phyloP scores from a whole-genome alignment of 2,888 invertebrate genomes.

The Aradus depressus region DNA sequence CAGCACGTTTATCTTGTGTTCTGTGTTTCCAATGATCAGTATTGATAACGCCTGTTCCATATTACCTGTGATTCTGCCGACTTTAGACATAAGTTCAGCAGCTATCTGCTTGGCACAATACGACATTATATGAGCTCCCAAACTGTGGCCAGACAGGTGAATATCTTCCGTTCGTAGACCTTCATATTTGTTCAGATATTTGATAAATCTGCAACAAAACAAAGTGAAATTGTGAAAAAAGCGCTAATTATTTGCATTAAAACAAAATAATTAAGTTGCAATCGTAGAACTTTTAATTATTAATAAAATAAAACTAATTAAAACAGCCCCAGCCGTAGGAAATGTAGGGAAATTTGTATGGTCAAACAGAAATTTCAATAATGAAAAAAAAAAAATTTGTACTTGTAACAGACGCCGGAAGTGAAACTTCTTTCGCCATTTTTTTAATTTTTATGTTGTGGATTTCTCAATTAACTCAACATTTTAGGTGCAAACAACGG shows the following conservation, averaged over 20 bases:
- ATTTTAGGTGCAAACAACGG: no score
- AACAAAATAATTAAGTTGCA: no score
- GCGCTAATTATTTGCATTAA: no score
- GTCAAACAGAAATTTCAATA: not conserved
- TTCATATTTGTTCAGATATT: conserved; percentile 15
- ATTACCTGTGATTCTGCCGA: conserved; percentile 41
- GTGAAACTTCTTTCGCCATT: no score
- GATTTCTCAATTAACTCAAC: no score
- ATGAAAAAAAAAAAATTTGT: not conserved
- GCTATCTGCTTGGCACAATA: conserved; percentile 42
- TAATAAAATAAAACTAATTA: not conserved
- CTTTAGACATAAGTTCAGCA: conserved; percentile 35
- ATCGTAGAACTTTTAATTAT: not conserved
- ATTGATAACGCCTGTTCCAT: no score
- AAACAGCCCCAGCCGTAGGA: not conserved
- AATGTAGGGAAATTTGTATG: not conserved
- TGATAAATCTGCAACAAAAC: conserved; percentile 21
- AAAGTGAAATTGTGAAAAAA: no score
- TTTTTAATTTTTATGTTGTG: no score
- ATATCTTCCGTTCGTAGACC: conserved; percentile 36
- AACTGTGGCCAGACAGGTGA: conserved; percentile 50
- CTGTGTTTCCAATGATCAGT: no score
- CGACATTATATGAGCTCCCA: conserved; percentile 50
- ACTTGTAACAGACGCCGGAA: no score
- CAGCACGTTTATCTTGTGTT: no score